Conservation (phyloP, 2,888 invertebrate genomes). For the Coecobrya sp. region DNA sequence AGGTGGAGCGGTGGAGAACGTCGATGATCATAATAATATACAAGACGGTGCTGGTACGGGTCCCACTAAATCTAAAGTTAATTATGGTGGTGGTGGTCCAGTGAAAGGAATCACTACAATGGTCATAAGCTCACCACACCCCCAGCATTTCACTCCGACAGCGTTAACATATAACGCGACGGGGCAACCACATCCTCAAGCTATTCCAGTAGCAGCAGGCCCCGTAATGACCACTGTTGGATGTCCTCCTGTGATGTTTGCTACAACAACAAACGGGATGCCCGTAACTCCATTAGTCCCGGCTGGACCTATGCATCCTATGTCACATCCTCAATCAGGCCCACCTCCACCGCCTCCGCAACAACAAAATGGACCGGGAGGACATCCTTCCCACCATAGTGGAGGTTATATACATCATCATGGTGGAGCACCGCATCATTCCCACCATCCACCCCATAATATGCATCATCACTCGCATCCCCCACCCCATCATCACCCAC, state of each 20-base stretch:
- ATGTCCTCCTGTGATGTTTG: constrained; percentile 75
- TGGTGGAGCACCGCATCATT: background rate
- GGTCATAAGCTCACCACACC: constrained; percentile 74
- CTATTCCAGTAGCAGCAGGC: constrained; percentile 49
- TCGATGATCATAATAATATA: background rate
- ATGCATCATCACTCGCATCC: constrained; percentile 49
- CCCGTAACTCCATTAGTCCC: constrained; percentile 60
- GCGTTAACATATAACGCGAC: constrained; percentile 62
- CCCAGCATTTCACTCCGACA: constrained; percentile 60
- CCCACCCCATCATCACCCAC: constrained; percentile 62
- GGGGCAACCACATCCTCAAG: constrained; percentile 60
- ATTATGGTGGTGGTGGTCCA: background rate
- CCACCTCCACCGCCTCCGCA: constrained; percentile 44
- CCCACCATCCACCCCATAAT: constrained; percentile 19
- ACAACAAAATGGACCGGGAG: constrained; percentile 39
- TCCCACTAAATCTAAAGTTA: background rate
- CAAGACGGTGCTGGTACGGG: constrained; percentile 31
- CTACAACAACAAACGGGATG: constrained; percentile 66
- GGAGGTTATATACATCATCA: constrained; percentile 34
- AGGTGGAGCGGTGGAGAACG: background rate
- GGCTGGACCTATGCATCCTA: constrained; percentile 68
- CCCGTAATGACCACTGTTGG: constrained; percentile 78
- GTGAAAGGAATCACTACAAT: constrained; percentile 51
- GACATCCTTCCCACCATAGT: constrained; percentile 31
- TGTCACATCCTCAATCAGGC: constrained; percentile 42